These are phyloP conservation scores for Suricata suricatta DNA, from an alignment of 2,113 vertebrate species.

Conservation along the genomic window DNA sequence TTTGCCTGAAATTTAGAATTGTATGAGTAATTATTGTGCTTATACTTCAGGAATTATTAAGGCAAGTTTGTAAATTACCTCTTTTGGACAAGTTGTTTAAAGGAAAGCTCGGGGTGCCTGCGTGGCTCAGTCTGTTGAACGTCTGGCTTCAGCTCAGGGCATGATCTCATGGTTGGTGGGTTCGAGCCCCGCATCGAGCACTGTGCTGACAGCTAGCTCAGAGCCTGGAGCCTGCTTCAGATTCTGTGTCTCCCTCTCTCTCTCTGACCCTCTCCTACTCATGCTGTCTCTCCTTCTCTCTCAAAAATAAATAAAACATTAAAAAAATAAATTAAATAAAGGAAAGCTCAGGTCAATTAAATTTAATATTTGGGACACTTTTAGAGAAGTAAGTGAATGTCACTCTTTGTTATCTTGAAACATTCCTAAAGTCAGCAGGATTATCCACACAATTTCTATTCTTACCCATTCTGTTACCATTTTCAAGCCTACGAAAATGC, in stretches of 20 bases:
- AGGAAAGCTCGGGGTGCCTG: no score
- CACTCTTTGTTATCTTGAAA: not conserved
- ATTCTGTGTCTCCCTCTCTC: no score
- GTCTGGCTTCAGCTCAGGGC: no score
- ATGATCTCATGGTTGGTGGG: no score
- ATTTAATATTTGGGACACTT: not conserved
- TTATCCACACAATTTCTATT: not conserved
- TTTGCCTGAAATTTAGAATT: slow-evolving; percentile 25
- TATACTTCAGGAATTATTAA: not conserved
- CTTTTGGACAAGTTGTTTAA: not conserved
- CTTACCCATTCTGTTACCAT: not conserved
- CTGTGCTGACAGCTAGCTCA: no score
- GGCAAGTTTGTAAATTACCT: not conserved
- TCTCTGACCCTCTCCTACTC: no score
- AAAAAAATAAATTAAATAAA: not conserved
- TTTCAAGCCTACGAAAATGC: not conserved
- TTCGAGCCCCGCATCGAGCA: no score
- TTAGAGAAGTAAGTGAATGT: not conserved
- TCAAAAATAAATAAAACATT: no score
- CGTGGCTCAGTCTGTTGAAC: no score
- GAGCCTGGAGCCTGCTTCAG: no score
- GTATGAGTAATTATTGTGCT: not conserved
- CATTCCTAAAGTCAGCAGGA: not conserved
- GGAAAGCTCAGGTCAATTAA: not conserved
- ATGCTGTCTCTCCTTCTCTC: no score